A percentile compares a stretch with the other conserved stretches of the same genome.
These are phyloP conservation scores for Caradrina clavipalpis DNA, from an alignment of 2,888 invertebrate species.

Conservation along the genomic window DNA sequence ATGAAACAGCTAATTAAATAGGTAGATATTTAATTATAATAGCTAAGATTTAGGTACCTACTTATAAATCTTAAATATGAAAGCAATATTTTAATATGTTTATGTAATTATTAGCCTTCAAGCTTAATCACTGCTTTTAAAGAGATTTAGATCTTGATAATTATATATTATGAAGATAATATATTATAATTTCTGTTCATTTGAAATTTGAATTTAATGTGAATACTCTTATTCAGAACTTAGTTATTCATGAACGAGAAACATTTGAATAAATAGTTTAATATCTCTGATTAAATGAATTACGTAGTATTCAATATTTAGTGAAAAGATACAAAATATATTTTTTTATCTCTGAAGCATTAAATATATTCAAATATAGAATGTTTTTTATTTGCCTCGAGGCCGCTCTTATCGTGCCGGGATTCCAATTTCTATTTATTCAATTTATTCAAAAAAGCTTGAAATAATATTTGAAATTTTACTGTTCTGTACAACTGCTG, in stretches of 20 bases:
- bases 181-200: neutral
- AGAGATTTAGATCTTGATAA: neutral
- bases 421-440: slow-evolving; percentile 35
- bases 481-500: slow-evolving; percentile 20
- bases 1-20: no score
- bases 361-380: slow-evolving; percentile 15
- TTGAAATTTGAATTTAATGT: slow-evolving; percentile 1
- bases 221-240: slow-evolving; percentile 6
- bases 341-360: slow-evolving; percentile 1
- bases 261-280: neutral
- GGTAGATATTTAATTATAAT: no score
- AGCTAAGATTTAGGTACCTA: neutral
- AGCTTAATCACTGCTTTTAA: neutral
- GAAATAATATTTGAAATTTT: slow-evolving; percentile 48
- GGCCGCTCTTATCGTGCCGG: slow-evolving; percentile 12
- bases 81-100: neutral
- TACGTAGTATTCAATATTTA: neutral
- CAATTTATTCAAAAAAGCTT: slow-evolving; percentile 46
- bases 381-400: slow-evolving; percentile 31
- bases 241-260: neutral
- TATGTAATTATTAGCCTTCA: neutral
- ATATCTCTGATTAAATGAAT: neutral
- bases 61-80: neutral
- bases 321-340: neutral
- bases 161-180: slow-evolving; percentile 14